Evolutionary conservation across 2,797 vertebrate genomes (phyloP).

Genomic region (Linurgus olivaceus): DNA sequence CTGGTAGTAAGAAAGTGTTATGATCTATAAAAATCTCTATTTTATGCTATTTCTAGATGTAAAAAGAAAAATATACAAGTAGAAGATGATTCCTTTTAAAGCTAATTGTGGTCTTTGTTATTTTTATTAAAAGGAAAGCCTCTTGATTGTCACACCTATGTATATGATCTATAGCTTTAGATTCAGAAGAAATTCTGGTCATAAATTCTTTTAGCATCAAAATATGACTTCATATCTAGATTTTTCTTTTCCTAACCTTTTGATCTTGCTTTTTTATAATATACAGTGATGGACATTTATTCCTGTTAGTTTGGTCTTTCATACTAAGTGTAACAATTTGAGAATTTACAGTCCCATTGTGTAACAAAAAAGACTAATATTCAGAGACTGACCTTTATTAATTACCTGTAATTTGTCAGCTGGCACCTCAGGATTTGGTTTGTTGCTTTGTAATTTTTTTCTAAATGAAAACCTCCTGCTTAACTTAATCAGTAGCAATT

Average conservation of each 20-base stretch:
- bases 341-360: background rate
- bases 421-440: background rate
- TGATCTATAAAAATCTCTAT: background rate
- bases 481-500: background rate
- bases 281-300: background rate
- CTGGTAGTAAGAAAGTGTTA: background rate
- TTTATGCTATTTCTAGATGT: background rate
- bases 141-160: background rate
- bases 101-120: background rate
- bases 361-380: background rate
- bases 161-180: background rate
- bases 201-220: background rate
- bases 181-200: background rate
- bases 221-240: background rate
- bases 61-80: background rate
- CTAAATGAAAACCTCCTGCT: background rate
- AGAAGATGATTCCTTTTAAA: background rate
- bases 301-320: background rate
- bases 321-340: background rate
- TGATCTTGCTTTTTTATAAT: background rate
- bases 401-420: background rate
- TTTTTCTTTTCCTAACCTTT: background rate
- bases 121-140: background rate
- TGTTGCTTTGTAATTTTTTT: background rate
- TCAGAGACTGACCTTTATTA: background rate